Base-by-base conservation (phyloP, 2,113 vertebrate genomes). In the Oreamnos americanus region DNA sequence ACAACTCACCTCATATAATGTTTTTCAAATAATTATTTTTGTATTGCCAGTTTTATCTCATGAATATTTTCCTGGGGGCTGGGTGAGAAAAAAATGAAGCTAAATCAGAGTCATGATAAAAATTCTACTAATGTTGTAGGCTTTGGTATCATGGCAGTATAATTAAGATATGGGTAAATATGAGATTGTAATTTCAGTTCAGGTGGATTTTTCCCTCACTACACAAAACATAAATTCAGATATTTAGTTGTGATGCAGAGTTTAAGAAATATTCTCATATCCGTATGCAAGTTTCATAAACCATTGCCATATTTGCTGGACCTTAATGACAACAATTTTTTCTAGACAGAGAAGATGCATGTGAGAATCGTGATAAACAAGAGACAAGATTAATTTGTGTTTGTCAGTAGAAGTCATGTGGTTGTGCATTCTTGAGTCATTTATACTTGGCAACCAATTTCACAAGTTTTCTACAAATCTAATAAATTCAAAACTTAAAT, bases 1-100 rank as follows among this genome's bases (percentile, higher is more conserved):
- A 99, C 98, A 99, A 98, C 99, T 99, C 99, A 99, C 99, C 99
- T 99, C 99, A 98, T 99, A 99, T 99, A 99, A 99, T 99, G 98
- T 99, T 99, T 99, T 99, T 98, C 98, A 99, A 99, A 99, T 99
- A 99, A 99, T 99, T 99, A 99, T 99, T 99, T 99, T 98, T 98
- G 98, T 98, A 99, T 99, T 99, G 98, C 98, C 98, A 98, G 97
- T 98, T 99, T 98, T 98, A 97, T 93, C 96, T 98, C 98, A 98
- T 98, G 98, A 99, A 98, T 99, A 98, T 99, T 98, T 99, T 99
- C 96, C 98, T 98, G 98, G 97, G 98, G 98, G 90, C 94, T 98
- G 97, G 92, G 95, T 95, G 85, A 98, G 88, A 30, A 90, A 96
- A 93, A 97, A 62, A 87, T 82, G 1, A 85, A 96, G 89, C 92